These are phyloP conservation scores for Paralvinella palmiformis DNA, from an alignment of 1,140 invertebrate genomes.

Conservation along the genomic window DNA sequence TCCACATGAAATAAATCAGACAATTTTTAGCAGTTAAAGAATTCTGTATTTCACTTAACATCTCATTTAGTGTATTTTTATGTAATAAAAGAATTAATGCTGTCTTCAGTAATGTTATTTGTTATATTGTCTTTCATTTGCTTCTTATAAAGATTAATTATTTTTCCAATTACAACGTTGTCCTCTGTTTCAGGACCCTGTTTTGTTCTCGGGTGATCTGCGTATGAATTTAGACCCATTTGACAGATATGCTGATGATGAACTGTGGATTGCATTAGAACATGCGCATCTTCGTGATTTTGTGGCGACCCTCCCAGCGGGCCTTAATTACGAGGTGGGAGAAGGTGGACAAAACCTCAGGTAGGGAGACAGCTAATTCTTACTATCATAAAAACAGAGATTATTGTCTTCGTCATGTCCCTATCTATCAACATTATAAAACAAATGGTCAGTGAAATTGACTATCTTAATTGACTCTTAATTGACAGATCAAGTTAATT, in stretches of 20 bases:
- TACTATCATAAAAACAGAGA: too few relatives aligned
- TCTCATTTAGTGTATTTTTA: neutral
- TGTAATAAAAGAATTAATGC: neutral
- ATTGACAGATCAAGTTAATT: too few relatives aligned
- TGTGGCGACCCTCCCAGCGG: slow-evolving; percentile 17
- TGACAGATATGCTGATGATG: slow-evolving; percentile 29
- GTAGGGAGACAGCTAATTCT: too few relatives aligned
- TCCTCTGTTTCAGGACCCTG: slow-evolving; percentile 30
- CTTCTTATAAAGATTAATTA: too few relatives aligned
- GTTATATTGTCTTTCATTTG: neutral
- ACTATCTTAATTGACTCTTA: too few relatives aligned
- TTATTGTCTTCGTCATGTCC: too few relatives aligned
- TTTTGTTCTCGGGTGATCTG: slow-evolving; percentile 37
- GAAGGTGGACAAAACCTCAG: slow-evolving; percentile 33
- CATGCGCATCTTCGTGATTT: slow-evolving; percentile 39
- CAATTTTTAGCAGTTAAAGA: neutral
- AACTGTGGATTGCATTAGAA: slow-evolving; percentile 36
- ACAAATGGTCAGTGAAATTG: too few relatives aligned
- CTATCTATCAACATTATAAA: too few relatives aligned
- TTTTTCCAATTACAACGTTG: neutral
- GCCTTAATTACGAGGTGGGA: slow-evolving; percentile 9
- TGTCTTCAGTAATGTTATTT: neutral
- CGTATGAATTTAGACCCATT: slow-evolving; percentile 41
- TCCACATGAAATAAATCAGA: neutral
- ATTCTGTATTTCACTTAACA: neutral